Percentiles rank a stretch among this genome's conserved stretches.
Evolutionary conservation across 2,113 vertebrate species (phyloP).

Genomic region (Pterophyllum scalare): DNA sequence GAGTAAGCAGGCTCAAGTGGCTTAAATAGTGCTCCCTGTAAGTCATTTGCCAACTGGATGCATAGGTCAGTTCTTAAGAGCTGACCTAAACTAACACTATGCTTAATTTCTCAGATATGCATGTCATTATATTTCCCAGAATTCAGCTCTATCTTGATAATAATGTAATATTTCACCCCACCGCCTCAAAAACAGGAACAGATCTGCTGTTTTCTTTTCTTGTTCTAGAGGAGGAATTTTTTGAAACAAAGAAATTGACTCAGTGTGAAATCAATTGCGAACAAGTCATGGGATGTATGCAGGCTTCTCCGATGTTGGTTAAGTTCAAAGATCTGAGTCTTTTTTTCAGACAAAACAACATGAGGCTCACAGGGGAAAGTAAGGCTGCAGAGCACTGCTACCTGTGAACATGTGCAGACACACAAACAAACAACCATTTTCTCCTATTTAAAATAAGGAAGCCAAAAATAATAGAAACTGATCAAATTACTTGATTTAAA

Average conservation of each 20-base stretch:
- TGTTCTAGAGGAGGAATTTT: not conserved
- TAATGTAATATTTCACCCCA: not conserved
- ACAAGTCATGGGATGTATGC: not conserved
- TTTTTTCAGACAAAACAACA: not conserved
- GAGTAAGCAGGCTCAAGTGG: not conserved
- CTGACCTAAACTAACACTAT: too few relatives aligned
- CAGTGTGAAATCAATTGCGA: not conserved
- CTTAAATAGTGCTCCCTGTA: not conserved
- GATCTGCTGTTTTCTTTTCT: not conserved
- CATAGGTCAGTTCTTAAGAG: too few relatives aligned
- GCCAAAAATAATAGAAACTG: not conserved
- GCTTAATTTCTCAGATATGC: not conserved
- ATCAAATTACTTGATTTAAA: not conserved
- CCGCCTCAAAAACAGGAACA: not conserved
- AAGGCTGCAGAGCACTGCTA: not conserved
- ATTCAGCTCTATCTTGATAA: not conserved
- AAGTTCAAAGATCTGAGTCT: slow-evolving; percentile 11
- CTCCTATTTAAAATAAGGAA: not conserved
- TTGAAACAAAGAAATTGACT: not conserved
- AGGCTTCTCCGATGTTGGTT: not conserved
- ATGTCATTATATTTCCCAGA: not conserved
- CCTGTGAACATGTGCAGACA: not conserved
- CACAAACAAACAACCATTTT: not conserved
- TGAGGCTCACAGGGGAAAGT: not conserved
- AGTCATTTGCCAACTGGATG: not conserved